Conservation (phyloP, 2,797 vertebrate genomes). For the Sebastes iracundus region DNA sequence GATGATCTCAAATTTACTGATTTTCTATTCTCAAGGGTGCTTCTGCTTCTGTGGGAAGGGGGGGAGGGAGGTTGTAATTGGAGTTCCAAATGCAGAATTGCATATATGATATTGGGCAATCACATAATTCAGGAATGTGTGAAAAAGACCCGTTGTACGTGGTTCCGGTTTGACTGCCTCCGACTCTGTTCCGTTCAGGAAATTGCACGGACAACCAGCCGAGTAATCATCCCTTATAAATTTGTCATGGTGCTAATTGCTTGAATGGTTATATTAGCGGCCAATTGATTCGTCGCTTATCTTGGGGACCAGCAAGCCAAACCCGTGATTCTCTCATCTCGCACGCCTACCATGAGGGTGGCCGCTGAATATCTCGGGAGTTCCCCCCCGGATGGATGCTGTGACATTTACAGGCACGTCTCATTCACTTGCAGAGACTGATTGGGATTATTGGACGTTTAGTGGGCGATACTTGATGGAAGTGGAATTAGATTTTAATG, state of each 20-base stretch:
- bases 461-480: conserved; percentile 27
- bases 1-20: not conserved
- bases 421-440: conserved; percentile 41
- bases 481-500: conserved; percentile 59
- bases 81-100: not conserved
- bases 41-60: not conserved
- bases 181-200: conserved; percentile 13
- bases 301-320: conserved; percentile 1
- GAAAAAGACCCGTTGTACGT: not conserved
- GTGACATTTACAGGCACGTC: conserved; percentile 48
- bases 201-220: conserved; percentile 44
- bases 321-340: conserved; percentile 14
- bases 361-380: conserved; percentile 19
- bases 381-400: conserved; percentile 8
- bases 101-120: not conserved
- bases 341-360: not conserved
- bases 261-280: conserved; percentile 57
- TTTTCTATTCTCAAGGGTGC: not conserved
- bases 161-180: not conserved
- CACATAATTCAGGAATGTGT: not conserved
- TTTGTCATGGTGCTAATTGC: conserved; percentile 71
- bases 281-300: conserved; percentile 67
- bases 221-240: conserved; percentile 58
- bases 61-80: not conserved
- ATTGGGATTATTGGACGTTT: conserved; percentile 59